Evolutionary conservation across 2,113 vertebrate species (phyloP), one percentile per base, ranked within the genome.

Genomic region (Poicephalus gulielmi): DNA sequence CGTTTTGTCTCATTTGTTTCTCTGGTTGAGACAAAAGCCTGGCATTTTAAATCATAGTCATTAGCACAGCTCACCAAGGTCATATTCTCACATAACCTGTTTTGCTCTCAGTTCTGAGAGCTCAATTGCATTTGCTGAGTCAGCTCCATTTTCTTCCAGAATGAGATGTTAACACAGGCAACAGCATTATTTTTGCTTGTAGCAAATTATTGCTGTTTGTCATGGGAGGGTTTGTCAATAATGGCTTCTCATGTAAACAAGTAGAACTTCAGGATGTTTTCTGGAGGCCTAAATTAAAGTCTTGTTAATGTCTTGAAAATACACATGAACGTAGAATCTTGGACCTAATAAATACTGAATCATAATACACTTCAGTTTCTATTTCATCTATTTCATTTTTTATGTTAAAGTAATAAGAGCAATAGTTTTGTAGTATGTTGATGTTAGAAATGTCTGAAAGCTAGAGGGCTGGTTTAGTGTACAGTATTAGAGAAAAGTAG

Each of bases 51-150:
- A 52, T 79, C n/a, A 20, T 17, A 39, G 43, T 37, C 79, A 87
- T 73, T 57, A 82, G 52, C 33, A 39, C 62, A 52, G 66, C 74
- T 89, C 78, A 55, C 75, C 49, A n/a, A 85, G 93, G 87, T 84
- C 55, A 24, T 63, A 68, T 71, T 96, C 74, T 94, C 89, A 73
- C 47, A 64, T 18, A 95, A 95, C 91, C 81, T 91, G 94, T 91
- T 90, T 78, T 84, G 52, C 59, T 90, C 43, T 81, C 46, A 18
- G 41, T 46, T 50, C 80, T 31, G n/a, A 63, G 52, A 44, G 63
- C 92, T 79, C 18, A 0, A 35, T 15, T 43, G 68, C 53, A 47
- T 10, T 9, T 13, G 11, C 69, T 88, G 92, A 92, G 52, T 93
- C 95, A 92, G 63, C 44, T 76, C 78, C 25, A 44, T 90, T 70